Conservation (phyloP, 2,113 vertebrate species). For the Phrynosoma platyrhinos region DNA sequence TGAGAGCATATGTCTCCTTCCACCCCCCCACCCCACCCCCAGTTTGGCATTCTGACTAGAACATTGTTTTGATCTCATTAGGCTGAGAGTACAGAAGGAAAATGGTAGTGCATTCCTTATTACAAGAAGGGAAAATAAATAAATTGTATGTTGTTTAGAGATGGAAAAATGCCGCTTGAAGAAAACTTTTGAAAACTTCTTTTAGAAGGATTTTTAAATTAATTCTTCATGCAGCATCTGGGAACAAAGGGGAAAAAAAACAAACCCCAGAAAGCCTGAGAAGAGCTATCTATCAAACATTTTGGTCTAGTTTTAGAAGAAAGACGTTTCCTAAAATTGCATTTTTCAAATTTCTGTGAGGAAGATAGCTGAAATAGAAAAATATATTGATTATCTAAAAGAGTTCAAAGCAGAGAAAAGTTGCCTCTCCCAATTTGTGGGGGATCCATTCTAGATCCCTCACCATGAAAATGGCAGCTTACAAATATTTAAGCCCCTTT, state of each 20-base stretch:
- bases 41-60: neutral
- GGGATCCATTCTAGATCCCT: too few relatives aligned
- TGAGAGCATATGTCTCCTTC: neutral
- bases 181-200: neutral
- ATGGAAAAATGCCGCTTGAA: neutral
- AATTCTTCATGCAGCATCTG: conserved; percentile 15
- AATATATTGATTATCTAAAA: conserved; percentile 19
- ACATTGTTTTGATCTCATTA: conserved; percentile 2
- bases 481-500: too few relatives aligned
- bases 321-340: conserved; percentile 5
- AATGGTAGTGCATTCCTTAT: neutral
- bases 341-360: conserved; percentile 28
- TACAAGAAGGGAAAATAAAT: neutral
- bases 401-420: conserved; percentile 18
- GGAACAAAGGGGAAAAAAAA: neutral
- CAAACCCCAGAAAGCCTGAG: neutral
- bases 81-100: neutral
- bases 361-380: conserved; percentile 16
- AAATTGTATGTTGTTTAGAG: conserved; percentile 16
- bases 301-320: conserved; percentile 28
- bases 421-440: too few relatives aligned
- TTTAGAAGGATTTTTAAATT: neutral
- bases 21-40: neutral
- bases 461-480: too few relatives aligned
- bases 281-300: conserved; percentile 5